Evolutionary conservation across 2,113 vertebrate genomes (phyloP), one percentile per base, ranked within the genome.

Genomic region (Balaeniceps rex): DNA sequence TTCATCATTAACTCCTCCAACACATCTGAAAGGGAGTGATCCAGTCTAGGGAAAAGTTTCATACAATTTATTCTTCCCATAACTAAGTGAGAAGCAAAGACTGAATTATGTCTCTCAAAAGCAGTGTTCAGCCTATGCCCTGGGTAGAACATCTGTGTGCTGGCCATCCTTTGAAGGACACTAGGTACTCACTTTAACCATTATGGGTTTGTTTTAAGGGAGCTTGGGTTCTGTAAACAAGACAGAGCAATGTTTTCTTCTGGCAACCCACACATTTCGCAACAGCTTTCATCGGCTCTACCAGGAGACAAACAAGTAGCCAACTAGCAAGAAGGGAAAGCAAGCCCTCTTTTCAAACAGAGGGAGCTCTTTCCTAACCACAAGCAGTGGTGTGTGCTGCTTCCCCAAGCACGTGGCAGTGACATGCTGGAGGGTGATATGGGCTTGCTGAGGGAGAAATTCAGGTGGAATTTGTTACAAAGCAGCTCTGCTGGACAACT

Each of bases 191-290:
- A 44, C 61, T 88, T 84, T 58, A 84, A 87, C 74, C 66, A 42
- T 63, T 83, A 76, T 15, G 31, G 42, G 54, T 85, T 92, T 87
- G 57, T 85, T 93, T 91, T 44, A 87, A 83, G 63, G 46, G 38
- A 91, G 46, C 51, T 83, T 31, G 5, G 58, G 47, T 60, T 97
- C 84, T 94, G 61, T 94, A 95, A 97, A 97, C 71, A 95, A 60
- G 49, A 54, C 64, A 80, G 72, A 84, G 74, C 12, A 42, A 36
- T 82, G 36, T 96, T 96, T 96, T 94, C 68, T 93, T 91, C 66
- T 93, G 77, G 70, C 36, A 87, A 60, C 47, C 78, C 78, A 83
- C 89, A 88, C 46, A 40, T 97, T 96, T 93, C 10, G 26, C 78
- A 97, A 90, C 64, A 88, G 17, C 57, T 84, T 82, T 91, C 91